Base-by-base conservation (phyloP, 2,797 vertebrate species). In the Lycodopsis pacificus region DNA sequence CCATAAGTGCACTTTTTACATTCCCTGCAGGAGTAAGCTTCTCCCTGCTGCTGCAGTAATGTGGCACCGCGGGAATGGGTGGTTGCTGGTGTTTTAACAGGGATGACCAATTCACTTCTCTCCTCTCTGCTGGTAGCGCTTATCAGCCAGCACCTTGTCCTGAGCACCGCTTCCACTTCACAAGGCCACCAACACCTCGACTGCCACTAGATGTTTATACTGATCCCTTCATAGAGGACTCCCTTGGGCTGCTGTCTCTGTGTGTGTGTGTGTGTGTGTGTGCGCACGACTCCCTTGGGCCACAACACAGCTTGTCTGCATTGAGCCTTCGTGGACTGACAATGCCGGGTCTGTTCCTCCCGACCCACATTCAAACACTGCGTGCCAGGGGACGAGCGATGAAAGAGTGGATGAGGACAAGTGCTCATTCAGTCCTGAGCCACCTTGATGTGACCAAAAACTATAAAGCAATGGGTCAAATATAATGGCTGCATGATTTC, bases 151-250 rank as follows among this genome's bases (percentile, higher is more conserved):
- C 80, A 68, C 83, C 87, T 86, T 88, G 90, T 90, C 89, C 82
- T 69, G 61, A 89, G 91, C 85, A 62, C 62, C 51, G 61, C 85
- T 90, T 83, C 84, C 83, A 86, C 90, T 90, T 91, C 90, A 93
- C 91, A 92, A 79, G 85, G 80, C 89, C 84, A 90, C 88, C 83
- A 86, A 82, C 85, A 90, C 88, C 91, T 90, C 80, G n/a, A 81
- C 82, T 83, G 84, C 89, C 87, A 84, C 79, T 83, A 89, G 91
- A 90, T 94, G 92, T 95, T 94, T 93, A 93, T 91, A 91, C 88
- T 86, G 86, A 91, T 92, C 89, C 88, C 89, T 91, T 88, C 84
- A 90, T 75, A 82, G 75, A 87, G 77, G 76, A 80, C 81, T 91
- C 87, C 92, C 89, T 77, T 69, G 86, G 88, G 91, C 86, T 70